Base-by-base conservation (phyloP, 2,113 vertebrate species). In the Corythornis madagascariensis region DNA sequence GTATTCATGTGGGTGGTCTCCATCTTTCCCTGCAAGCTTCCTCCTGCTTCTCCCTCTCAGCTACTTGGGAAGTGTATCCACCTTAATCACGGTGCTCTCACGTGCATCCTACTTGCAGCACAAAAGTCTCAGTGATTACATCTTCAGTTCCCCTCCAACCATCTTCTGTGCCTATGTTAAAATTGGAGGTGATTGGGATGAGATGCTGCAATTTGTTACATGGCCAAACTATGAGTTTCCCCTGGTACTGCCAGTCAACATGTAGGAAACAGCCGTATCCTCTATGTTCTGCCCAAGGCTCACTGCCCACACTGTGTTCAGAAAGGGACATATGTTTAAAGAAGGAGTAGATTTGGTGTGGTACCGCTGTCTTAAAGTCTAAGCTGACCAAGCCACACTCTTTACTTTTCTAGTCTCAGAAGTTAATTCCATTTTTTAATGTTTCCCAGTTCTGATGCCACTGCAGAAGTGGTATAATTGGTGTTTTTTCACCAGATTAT, bases 271-370 rank as follows among this genome's bases (percentile, higher is more conserved):
- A 33, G 16, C 31, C 11, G 2, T 7, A 14, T 61, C 13, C 12
- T 2, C 0, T 29, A 4, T 0, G 0, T 57, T 75, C n/a, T 31
- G 67, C 16, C 29, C 16, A 9, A 48, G 20, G 3, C 17, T 55
- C 4, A 43, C 29, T 45, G 22, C 29, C 8, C 31, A 10, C 60
- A 47, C 6, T 18, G 13, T 14, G 4, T 73, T 79, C 59, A 73
- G 67, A 64, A 55, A 35, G 21, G 38, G 24, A 7, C 7, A 1
- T 9, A 7, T 15, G 31, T 31, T 70, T 78, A 31, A 28, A 47
- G 33, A 45, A 59, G 16, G 11, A 42, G 12, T 15, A 57, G 21
- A 21, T 55, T 52, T 57, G 13, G 13, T 40, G 13, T 65, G 38
- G 12, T 55, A 47, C 33, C 10, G 7, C 33, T 42, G 21, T 66